Conservation (phyloP, 1,140 invertebrate genomes). For the Argopecten irradians region DNA sequence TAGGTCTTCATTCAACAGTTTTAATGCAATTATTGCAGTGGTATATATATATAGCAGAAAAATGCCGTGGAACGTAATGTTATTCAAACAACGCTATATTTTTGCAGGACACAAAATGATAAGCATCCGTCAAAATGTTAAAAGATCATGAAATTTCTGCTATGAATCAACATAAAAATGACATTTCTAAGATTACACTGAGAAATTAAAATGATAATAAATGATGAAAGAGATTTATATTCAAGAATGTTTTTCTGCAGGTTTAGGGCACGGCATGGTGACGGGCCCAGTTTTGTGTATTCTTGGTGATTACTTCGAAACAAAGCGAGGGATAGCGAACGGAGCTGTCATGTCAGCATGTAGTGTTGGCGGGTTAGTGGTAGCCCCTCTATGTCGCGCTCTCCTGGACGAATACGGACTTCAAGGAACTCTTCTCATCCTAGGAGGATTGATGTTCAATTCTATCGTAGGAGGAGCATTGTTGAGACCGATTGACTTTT, state of each 20-base stretch:
- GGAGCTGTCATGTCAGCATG: constrained; percentile 83
- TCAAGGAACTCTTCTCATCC: constrained; percentile 83
- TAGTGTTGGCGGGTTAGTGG: constrained; percentile 60
- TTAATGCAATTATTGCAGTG: no score
- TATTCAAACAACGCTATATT: no score
- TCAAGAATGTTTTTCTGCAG: constrained; percentile 75
- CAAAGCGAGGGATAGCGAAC: constrained; percentile 90
- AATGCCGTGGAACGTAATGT: no score
- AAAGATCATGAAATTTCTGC: no score
- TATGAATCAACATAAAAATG: no score
- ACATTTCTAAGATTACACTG: no score
- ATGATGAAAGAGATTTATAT: no score
- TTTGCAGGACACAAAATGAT: no score
- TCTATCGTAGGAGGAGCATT: constrained; percentile 86
- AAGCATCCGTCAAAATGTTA: no score
- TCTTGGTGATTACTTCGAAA: constrained; percentile 93
- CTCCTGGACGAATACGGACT: constrained; percentile 62
- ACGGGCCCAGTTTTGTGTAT: constrained; percentile 82
- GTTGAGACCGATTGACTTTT: constrained; percentile 42
- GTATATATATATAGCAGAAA: no score
- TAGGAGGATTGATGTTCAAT: constrained; percentile 85
- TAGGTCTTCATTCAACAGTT: neutral
- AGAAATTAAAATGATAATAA: no score
- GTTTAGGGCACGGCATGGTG: constrained; percentile 89
- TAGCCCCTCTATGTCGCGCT: constrained; percentile 58